Evolutionary conservation across 1,140 invertebrate species (phyloP), one percentile per base, ranked within the genome.

Genomic region (Coptotermes formosanus): DNA sequence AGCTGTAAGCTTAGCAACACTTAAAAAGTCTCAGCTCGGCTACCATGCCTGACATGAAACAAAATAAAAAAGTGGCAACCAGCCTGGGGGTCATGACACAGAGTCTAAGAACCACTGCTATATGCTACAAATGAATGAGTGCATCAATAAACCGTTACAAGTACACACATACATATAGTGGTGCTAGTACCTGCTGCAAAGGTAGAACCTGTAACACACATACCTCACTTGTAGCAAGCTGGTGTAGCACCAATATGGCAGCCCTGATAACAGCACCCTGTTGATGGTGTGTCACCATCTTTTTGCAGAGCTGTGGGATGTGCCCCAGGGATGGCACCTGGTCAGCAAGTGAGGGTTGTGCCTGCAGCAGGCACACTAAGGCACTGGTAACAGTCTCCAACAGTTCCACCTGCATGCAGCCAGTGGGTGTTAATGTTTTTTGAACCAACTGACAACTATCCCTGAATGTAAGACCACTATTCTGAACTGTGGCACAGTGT

Each of bases 261-360:
- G 96, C 94, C 89, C 95, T 95, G 85, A 95, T 95, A 88, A 95
- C 93, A 88, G 93, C 89, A 90, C 94, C 89, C 90, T 93, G 90
- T 91, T 92, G 90, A 91, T 94, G 90, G 89, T 93, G 90, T 11
- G 91, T 89, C 16, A 92, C 92, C 92, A 99, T 95, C 89, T 97
- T 94, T 88, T 94, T 92, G 89, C 97, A 96, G 44, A 99, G 92
- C 87, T 97, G 94, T 30, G 98, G 98, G 90, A 99, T 95, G 91
- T 99, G 97, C 21, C 98, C 99, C 89, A 99, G 94, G 30, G 97
- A 94, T 30, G 99, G 98, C 85, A 99, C 94, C 88, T 96, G 94
- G 90, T 99, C 98, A 38, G 96, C 94, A 82, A 99, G 93, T 88
- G 94, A 92, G n/a, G 97, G 96, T 90, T 99, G 97, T 32, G 96